Base-by-base conservation (phyloP, 2,888 invertebrate species). In the Troilus luridus region DNA sequence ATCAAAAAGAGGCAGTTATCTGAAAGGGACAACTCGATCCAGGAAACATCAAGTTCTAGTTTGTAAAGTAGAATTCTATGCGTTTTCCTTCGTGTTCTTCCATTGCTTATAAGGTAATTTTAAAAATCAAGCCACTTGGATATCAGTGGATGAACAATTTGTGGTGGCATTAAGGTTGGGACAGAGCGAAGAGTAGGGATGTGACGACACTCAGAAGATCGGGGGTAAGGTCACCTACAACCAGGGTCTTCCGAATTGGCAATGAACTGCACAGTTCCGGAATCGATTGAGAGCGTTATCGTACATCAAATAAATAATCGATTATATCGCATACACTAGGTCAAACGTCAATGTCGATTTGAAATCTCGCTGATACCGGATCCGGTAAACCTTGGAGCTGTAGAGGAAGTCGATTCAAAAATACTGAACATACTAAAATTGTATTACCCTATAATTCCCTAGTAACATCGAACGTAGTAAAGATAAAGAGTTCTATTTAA, bases 191-290 rank as follows among this genome's bases (percentile, higher is more conserved):
- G 81, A 85, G 81, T 56, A n/a, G 81, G 85, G 56, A 56, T 56
- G 85, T 56, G 54, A 56, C 56, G 85, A n/a, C 85, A 85, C 9
- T 56, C 12, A 85, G 56, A n/a, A 58, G 85, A 85, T 85, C 56
- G 85, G n/a, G 85, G 85, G 85, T 85, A 85, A 85, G 85, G 85
- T 85, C 85, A 56, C 56, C 8, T n/a, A 12, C 10, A 41, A 56
- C 85, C 85, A 85, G 85, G 85, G 85, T 85, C 85, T 85, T 85
- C n/a, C 3, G n/a, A n/a, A n/a, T n/a, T 58, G 85, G 85, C 56
- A 85, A 85, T 85, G 85, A 58, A 85, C 85, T 85, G 85, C n/a
- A n/a, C 85, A 56, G 85, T 85, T 85, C 85, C 85, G 85, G 12
- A 58, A n/a, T 85, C 11, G 85, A 85, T 85, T n/a, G 56, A 17